A percentile compares a stretch with the other conserved stretches of the same genome.
These are phyloP conservation scores for Brienomyrus longianalis DNA, from an alignment of 2,113 vertebrate species.

Conservation along the genomic window DNA sequence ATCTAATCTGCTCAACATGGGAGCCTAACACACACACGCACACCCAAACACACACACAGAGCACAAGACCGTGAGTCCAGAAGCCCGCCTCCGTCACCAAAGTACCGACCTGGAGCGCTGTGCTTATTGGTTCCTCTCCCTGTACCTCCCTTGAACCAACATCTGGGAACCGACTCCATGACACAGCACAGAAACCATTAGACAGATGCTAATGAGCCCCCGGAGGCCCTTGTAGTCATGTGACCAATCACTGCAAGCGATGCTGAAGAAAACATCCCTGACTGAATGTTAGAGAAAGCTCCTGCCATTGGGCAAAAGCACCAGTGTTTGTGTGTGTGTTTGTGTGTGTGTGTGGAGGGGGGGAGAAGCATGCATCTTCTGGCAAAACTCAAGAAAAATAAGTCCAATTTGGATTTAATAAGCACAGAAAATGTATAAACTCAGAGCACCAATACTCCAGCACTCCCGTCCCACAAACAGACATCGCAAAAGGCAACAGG, in stretches of 20 bases:
- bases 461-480: not conserved
- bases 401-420: slow-evolving; percentile 1
- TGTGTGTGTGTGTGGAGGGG: not conserved
- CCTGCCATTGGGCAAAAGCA: not conserved
- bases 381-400: not conserved
- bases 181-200: not conserved
- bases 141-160: not conserved
- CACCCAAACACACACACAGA: slow-evolving; percentile 30
- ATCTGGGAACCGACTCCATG: not conserved
- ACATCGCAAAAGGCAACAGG: not conserved
- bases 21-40: not conserved
- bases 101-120: not conserved
- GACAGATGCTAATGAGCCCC: not conserved
- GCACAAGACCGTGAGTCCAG: not conserved
- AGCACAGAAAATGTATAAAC: not conserved
- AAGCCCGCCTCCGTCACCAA: not conserved
- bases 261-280: not conserved
- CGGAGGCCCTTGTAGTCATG: not conserved
- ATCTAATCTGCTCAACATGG: not conserved
- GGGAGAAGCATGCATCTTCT: not conserved
- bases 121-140: not conserved
- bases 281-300: not conserved
- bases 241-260: not conserved
- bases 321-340: too few species aligned
- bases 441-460: not conserved